phyloP scores from a whole-genome alignment of 2,888 invertebrate genomes.

The Pachliopta kotzebuea region DNA sequence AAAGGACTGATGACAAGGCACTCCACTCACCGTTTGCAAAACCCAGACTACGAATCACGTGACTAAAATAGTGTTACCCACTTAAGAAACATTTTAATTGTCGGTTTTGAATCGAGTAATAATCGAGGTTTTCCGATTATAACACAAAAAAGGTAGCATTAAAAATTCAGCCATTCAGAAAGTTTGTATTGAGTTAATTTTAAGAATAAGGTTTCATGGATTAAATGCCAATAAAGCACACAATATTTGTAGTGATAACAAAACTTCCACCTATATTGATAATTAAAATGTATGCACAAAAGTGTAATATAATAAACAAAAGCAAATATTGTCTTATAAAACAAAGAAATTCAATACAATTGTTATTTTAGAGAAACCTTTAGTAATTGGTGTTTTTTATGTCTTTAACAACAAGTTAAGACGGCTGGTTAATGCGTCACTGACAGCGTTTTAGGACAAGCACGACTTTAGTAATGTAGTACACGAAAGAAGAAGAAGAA shows the following conservation, averaged over 20 bases:
- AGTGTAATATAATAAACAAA: no score
- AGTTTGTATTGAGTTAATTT: neutral
- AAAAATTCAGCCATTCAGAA: neutral
- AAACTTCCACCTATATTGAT: neutral
- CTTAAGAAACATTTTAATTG: neutral
- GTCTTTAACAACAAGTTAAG: no score
- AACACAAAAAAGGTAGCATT: no score
- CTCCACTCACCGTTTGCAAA: slow-evolving; percentile 81
- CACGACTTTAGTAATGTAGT: no score
- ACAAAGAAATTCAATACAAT: no score
- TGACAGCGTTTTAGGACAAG: no score
- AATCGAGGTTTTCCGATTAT: neutral
- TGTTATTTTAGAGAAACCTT: no score
- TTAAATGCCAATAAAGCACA: neutral
- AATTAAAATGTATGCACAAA: no score
- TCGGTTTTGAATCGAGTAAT: neutral
- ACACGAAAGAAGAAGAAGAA: no score
- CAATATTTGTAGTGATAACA: neutral
- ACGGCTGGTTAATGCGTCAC: no score
- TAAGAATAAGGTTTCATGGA: neutral
- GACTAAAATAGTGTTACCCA: slow-evolving; percentile 42
- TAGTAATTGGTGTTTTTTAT: no score
- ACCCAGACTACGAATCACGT: slow-evolving; percentile 62
- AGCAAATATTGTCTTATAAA: no score
- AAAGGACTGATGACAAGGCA: slow-evolving; percentile 80